Base-by-base conservation (phyloP, 2,888 invertebrate species). In the Abrostola triplasia region DNA sequence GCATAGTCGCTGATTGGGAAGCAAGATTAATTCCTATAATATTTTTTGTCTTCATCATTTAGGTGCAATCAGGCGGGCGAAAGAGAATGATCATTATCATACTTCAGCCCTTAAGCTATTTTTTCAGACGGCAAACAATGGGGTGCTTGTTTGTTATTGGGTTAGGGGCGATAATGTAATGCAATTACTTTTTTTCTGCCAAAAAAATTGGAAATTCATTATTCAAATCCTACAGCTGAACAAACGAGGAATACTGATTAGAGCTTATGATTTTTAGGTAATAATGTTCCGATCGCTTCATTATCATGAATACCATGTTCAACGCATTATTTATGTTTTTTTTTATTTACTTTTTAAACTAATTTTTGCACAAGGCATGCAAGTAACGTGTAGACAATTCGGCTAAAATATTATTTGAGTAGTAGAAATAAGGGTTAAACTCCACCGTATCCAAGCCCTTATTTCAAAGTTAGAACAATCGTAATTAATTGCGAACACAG, bases 161-260 rank as follows among this genome's bases (percentile, higher is more conserved):
- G 92, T 93, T 90, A 89, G 94, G 94, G 93, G 94, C 93, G 94
- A 93, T 93, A 94, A 94, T 93, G 90, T 91, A 89, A 93, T 93
- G 92, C 93, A 94, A 94, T 93, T 91, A 93, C 84, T 89, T 90
- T 93, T 92, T 92, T 90, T 90, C 85, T 69, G 41, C 64, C 68
- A 84, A 90, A 91, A 92, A 90, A 89, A 76, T 71, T 69, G 81
- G 85, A 88, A 90, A 91, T 85, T 92, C 90, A 91, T 93, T 92
- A 93, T 94, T 93, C 90, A 92, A 94, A 93, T 92, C 90, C 88
- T 88, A 91, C 93, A 93, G 94, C 93, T 93, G 94, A 93, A 85
- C 89, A 88, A 90, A 89, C 90, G 82, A 77, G 79, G 88, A 86
- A 88, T 86, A 85, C 84, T 88, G 88, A 91, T 92, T 90, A 89